These are phyloP conservation scores for Tribolium madens DNA, from an alignment of 1,140 invertebrate species.

Conservation along the genomic window DNA sequence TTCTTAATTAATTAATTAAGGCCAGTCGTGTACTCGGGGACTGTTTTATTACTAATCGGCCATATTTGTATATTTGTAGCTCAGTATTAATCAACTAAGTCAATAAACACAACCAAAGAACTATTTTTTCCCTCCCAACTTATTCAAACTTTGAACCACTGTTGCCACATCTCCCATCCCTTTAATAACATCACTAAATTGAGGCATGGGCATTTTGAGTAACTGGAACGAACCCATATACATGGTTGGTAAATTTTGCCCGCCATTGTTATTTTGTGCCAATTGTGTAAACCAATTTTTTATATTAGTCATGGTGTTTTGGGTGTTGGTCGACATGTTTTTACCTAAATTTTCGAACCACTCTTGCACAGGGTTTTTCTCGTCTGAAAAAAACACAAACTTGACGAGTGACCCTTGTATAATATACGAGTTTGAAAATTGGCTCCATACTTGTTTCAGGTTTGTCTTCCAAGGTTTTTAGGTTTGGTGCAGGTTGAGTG, in stretches of 20 bases:
- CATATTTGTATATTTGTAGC: constrained; percentile 31
- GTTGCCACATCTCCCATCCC: constrained; percentile 16
- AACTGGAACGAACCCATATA: constrained; percentile 23
- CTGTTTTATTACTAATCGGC: constrained; percentile 2
- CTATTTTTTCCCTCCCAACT: not conserved
- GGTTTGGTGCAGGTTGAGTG: not conserved
- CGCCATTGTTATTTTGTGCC: not conserved
- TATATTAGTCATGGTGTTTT: constrained; percentile 4
- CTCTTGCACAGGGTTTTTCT: constrained; percentile 12
- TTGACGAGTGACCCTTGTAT: not conserved
- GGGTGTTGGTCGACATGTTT: not conserved
- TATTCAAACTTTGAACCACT: constrained; percentile 6
- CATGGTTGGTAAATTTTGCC: constrained; percentile 5
- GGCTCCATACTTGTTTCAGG: not conserved
- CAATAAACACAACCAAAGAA: constrained; percentile 28
- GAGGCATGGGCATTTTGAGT: constrained; percentile 30
- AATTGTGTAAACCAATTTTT: constrained; percentile 25
- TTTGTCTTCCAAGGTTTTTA: not conserved
- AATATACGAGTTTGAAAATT: not conserved
- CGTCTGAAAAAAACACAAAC: not conserved
- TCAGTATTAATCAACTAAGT: constrained; percentile 9
- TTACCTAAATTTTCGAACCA: constrained; percentile 23
- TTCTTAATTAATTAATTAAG: not conserved
- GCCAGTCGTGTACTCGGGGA: not conserved
- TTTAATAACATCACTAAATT: constrained; percentile 21